Conservation (phyloP, 2,113 vertebrate genomes). For the Nipponia nippon region DNA sequence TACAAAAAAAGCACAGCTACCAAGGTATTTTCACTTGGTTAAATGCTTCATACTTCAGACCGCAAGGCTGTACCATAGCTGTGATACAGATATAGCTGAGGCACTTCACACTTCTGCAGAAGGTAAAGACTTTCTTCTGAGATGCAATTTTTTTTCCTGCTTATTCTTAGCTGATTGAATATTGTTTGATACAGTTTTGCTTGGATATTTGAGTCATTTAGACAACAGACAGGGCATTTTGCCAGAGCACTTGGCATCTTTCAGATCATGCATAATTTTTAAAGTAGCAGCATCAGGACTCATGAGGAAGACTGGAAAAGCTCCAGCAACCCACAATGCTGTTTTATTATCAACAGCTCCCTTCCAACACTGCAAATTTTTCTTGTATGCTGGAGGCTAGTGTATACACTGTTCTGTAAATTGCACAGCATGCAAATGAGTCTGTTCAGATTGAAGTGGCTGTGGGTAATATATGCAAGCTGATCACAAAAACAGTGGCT, state of each 20-base stretch:
- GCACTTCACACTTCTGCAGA: background rate
- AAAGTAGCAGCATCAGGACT: slow-evolving; percentile 38
- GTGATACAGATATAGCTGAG: background rate
- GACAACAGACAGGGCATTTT: slow-evolving; percentile 5
- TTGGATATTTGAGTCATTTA: background rate
- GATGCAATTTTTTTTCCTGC: background rate
- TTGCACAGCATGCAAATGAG: background rate
- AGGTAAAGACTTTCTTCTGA: background rate
- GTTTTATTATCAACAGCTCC: background rate
- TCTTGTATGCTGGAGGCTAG: background rate
- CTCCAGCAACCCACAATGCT: slow-evolving; percentile 16
- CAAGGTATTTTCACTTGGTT: background rate
- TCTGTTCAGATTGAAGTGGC: background rate
- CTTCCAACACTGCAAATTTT: background rate
- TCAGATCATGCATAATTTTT: slow-evolving; percentile 4
- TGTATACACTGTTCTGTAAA: background rate
- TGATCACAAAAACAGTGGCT: background rate
- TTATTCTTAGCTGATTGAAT: background rate
- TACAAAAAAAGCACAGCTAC: background rate
- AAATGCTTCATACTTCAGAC: background rate
- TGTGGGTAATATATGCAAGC: background rate
- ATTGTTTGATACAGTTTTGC: background rate
- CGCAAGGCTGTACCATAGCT: background rate
- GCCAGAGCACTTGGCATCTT: slow-evolving; percentile 16
- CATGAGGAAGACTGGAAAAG: slow-evolving; percentile 12